Evolutionary conservation across 2,797 vertebrate genomes (phyloP), one percentile per base, ranked within the genome.

Genomic region (Lacerta bilineata): DNA sequence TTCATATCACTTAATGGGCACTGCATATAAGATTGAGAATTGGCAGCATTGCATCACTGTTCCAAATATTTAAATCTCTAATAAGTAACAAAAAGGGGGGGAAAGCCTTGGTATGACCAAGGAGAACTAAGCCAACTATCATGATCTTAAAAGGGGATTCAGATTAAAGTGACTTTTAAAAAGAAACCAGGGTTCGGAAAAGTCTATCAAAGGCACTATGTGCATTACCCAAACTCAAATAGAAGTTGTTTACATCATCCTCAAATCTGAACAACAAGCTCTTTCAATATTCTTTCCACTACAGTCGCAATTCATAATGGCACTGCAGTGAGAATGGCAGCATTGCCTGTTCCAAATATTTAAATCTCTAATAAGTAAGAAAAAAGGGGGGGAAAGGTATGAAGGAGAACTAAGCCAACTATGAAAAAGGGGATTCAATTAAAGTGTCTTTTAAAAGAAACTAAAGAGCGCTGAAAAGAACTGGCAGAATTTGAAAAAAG

Each of bases 401-500:
- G 83, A 84, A 50, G 71, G 83, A 89, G 93, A 93, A 77, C 86
- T 66, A 33, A 90, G 86, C 64, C 91, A 90, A 80, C 11, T 50
- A 91, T 90, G 86, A 78, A 88, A 82, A 85, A 25, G 43, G 18
- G 18, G 85, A 68, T 61, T 93, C 80, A 91, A 89, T 91, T 91
- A 94, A 92, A 90, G 71, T 33, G 83, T 89, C 43, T 50, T 41
- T 78, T 90, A 61, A 71, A 91, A 92, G 83, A 91, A 95, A 91
- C 61, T 76, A 87, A 92, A 94, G 69, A 43, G 87, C 90, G 84
- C 55, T 90, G 77, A 91, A 93, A 93, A 89, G 71, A 87, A 13
- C 61, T 79, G 69, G n/a, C n/a, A 33, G 81, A 36, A 50, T 90
- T 41, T 89, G 18, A 69, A 83, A 29, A 20, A 23, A 11, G 8